Percentiles rank a stretch among this genome's conserved stretches.
These are phyloP conservation scores for Eupithecia inturbata DNA, from an alignment of 2,888 invertebrate genomes.

Conservation along the genomic window DNA sequence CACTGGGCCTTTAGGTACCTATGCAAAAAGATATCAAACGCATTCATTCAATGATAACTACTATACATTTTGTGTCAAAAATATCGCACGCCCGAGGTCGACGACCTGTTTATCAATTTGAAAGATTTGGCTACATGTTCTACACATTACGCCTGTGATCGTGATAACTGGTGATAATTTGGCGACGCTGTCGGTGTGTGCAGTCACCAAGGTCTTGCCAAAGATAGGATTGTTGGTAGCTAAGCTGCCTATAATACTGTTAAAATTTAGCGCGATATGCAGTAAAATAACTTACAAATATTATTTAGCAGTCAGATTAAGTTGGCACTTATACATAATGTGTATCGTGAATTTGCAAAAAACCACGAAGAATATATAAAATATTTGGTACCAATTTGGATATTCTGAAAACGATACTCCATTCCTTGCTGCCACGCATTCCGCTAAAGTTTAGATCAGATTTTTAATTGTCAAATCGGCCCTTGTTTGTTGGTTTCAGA, in stretches of 20 bases:
- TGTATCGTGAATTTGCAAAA: not conserved
- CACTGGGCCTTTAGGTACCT: not conserved
- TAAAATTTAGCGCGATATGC: not conserved
- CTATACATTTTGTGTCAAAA: constrained; percentile 58
- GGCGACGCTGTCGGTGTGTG: constrained; percentile 37
- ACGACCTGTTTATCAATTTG: constrained; percentile 75
- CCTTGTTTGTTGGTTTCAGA: not conserved
- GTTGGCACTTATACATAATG: not conserved
- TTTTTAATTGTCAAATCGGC: not conserved
- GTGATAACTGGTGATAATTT: constrained; percentile 58
- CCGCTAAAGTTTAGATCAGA: too few relatives aligned
- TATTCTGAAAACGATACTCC: not conserved
- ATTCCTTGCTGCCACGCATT: not conserved
- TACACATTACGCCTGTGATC: constrained; percentile 43
- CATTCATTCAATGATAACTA: constrained; percentile 44
- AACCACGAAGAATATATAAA: not conserved
- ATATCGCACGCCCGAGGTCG: constrained; percentile 66
- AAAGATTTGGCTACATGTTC: constrained; percentile 64
- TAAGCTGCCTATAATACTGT: not conserved
- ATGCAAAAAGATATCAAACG: constrained; percentile 18
- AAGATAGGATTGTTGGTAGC: not conserved
- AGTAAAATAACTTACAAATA: not conserved
- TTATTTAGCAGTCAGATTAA: not conserved
- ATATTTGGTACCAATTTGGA: not conserved
- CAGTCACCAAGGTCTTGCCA: constrained; percentile 28